Conservation (phyloP, 1,140 invertebrate species). For the Magallana angulata region DNA sequence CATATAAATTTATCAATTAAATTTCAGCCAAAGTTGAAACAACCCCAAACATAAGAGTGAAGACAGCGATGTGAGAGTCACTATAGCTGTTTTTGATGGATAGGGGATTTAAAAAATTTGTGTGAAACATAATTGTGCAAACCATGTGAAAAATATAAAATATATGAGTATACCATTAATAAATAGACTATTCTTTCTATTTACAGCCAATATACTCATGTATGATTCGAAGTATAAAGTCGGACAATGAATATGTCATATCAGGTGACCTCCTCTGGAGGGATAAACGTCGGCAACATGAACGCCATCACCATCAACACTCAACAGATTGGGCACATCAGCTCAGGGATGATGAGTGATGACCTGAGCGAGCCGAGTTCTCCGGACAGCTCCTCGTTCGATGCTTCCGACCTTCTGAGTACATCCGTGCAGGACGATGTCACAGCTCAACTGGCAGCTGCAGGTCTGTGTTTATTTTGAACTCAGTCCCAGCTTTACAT, state of each 20-base stretch:
- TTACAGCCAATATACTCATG: neutral
- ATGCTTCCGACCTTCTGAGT: slow-evolving; percentile 79
- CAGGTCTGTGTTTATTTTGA: slow-evolving; percentile 82
- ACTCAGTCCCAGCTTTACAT: no score
- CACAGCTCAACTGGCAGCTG: slow-evolving; percentile 95
- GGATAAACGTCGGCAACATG: slow-evolving; percentile 33
- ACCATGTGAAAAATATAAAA: no score
- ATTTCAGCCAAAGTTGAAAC: neutral
- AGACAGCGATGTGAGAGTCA: no score
- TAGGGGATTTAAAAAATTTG: neutral
- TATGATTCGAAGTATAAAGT: no score
- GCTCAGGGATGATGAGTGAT: slow-evolving; percentile 72
- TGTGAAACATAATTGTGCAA: no score
- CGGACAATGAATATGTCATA: slow-evolving; percentile 39
- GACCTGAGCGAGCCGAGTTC: slow-evolving; percentile 78
- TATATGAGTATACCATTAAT: no score
- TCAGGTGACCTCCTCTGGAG: slow-evolving; percentile 44
- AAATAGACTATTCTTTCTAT: neutral
- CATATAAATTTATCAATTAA: neutral
- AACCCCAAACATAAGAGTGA: no score
- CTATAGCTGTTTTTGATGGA: no score
- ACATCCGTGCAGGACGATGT: slow-evolving; percentile 88
- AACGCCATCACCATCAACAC: slow-evolving; percentile 56
- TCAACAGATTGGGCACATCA: slow-evolving; percentile 48
- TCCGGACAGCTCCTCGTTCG: slow-evolving; percentile 79